Evolutionary conservation across 2,113 vertebrate genomes (phyloP).

Genomic region (Dicentrarchus labrax): DNA sequence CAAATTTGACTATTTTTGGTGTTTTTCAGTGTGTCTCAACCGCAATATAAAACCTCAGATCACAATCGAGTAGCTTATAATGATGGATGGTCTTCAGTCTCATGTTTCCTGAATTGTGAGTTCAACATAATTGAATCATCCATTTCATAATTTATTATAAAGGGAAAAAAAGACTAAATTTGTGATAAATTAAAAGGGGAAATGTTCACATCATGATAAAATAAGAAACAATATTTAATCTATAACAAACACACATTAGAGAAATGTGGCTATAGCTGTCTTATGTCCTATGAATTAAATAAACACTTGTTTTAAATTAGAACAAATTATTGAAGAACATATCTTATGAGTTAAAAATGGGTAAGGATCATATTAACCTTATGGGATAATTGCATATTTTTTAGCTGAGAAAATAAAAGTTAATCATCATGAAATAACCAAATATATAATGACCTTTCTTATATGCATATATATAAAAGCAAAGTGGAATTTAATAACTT

Average conservation of each 20-base stretch:
- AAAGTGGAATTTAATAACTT: too few species aligned
- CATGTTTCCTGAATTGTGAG: too few species aligned
- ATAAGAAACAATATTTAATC: not conserved
- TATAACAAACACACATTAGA: not conserved
- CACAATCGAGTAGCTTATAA: not conserved
- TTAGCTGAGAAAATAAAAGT: not conserved
- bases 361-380: slow-evolving; percentile 1
- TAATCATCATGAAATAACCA: not conserved
- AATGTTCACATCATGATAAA: not conserved
- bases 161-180: too few species aligned
- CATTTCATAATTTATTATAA: not conserved
- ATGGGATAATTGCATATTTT: not conserved
- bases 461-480: too few species aligned
- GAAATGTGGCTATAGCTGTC: too few species aligned
- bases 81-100: not conserved
- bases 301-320: not conserved
- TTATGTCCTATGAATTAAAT: not conserved
- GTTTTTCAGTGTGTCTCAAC: not conserved
- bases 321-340: slow-evolving; percentile 3
- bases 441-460: not conserved
- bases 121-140: not conserved
- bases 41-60: not conserved
- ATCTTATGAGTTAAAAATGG: not conserved
- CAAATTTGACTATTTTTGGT: not conserved
- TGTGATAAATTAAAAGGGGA: not conserved